These are phyloP conservation scores for Phthorimaea operculella DNA, from an alignment of 1,140 invertebrate genomes.

Conservation along the genomic window DNA sequence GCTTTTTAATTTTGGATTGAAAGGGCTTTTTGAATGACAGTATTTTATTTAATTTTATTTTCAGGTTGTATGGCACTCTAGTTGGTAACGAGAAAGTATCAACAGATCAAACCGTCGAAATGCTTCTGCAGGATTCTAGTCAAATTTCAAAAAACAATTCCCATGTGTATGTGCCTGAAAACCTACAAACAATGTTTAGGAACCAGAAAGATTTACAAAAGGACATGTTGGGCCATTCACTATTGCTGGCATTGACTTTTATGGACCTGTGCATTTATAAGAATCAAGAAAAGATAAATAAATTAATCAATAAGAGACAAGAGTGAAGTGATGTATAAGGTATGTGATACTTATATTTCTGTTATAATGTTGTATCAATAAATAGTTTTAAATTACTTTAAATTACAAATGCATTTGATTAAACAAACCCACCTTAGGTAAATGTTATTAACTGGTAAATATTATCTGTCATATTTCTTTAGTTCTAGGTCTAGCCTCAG, in stretches of 20 bases:
- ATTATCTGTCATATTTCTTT: too few species aligned
- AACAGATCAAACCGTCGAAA: slow-evolving; percentile 53
- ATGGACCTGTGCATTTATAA: slow-evolving; percentile 62
- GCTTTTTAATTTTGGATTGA: too few species aligned
- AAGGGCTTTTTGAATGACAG: neutral
- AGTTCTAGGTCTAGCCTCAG: too few species aligned
- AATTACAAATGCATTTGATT: too few species aligned
- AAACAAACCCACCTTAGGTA: neutral
- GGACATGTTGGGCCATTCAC: slow-evolving; percentile 56
- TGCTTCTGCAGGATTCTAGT: slow-evolving; percentile 29
- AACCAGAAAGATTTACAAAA: slow-evolving; percentile 44
- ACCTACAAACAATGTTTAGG: slow-evolving; percentile 33
- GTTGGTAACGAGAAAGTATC: slow-evolving; percentile 60
- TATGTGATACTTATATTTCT: neutral
- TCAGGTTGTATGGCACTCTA: slow-evolving; percentile 57
- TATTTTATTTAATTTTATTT: slow-evolving; percentile 15
- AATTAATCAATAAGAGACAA: slow-evolving; percentile 25
- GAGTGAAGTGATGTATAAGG: neutral
- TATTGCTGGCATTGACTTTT: slow-evolving; percentile 56
- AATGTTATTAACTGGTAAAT: too few species aligned
- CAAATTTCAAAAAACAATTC: slow-evolving; percentile 16
- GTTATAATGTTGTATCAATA: too few species aligned
- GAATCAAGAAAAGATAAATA: slow-evolving; percentile 42
- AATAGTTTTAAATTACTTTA: too few species aligned
- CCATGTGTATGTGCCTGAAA: slow-evolving; percentile 32